phyloP scores from a whole-genome alignment of 2,888 invertebrate species.

The Griposia aprilina region DNA sequence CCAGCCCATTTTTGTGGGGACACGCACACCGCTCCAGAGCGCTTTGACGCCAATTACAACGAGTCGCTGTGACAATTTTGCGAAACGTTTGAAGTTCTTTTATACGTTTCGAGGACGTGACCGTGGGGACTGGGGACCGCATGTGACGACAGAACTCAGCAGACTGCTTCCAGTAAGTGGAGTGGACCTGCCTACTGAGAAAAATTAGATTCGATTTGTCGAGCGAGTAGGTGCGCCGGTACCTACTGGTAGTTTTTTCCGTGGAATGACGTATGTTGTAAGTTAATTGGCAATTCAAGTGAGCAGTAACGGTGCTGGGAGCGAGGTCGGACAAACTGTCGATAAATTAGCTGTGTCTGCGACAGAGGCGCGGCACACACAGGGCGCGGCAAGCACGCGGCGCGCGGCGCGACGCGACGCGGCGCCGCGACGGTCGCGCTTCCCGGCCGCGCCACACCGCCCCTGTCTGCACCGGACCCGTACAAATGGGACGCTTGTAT shows the following conservation, averaged over 20 bases:
- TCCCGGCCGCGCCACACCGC: background rate
- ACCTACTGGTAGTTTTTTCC: background rate
- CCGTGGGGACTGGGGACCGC: constrained; percentile 10
- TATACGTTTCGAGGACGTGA: constrained; percentile 17
- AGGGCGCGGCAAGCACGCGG: background rate
- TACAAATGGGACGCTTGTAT: constrained; percentile 46
- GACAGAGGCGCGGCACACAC: background rate
- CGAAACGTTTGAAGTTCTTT: constrained; percentile 43
- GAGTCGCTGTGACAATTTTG: constrained; percentile 34
- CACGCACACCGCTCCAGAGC: constrained; percentile 3
- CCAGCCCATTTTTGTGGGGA: constrained; percentile 27
- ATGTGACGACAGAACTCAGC: background rate
- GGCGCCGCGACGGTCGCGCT: constrained; percentile 1
- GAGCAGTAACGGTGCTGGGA: background rate
- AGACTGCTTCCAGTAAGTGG: background rate
- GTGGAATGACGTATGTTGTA: background rate
- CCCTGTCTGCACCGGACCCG: constrained; percentile 23
- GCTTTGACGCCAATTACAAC: constrained; percentile 47
- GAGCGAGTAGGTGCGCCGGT: background rate
- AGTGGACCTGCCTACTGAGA: background rate
- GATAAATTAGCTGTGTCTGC: constrained; percentile 15
- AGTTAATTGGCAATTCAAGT: constrained; percentile 27
- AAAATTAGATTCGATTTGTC: background rate
- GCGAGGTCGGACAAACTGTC: background rate
- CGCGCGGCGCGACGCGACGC: background rate